Percentiles rank a stretch among this genome's conserved stretches.
These are phyloP conservation scores for Nephrocerus scutellatus DNA, from an alignment of 2,888 invertebrate genomes.

Conservation along the genomic window DNA sequence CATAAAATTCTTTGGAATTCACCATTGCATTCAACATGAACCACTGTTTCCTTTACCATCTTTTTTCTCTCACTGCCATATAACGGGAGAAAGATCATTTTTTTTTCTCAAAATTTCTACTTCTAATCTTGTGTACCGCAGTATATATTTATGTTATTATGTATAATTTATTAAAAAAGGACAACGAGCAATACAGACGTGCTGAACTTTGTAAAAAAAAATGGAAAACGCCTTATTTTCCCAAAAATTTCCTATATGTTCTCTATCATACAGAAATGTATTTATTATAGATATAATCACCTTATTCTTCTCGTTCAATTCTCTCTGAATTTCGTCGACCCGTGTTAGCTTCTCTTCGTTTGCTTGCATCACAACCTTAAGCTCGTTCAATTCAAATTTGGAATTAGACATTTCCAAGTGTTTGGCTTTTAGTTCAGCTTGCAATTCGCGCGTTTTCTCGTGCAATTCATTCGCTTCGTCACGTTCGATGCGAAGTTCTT, in stretches of 20 bases:
- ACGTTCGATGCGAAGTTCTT: conserved; percentile 66
- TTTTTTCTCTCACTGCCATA: no score
- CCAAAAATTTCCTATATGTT: conserved; percentile 1
- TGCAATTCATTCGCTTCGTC: conserved; percentile 52
- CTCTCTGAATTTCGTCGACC: conserved; percentile 47
- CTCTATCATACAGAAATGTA: neutral
- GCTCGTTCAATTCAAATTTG: conserved; percentile 28
- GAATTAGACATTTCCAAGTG: conserved; percentile 50
- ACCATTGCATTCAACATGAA: no score
- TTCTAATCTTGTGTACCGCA: no score
- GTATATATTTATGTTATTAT: no score
- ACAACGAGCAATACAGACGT: no score
- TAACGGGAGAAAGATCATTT: no score
- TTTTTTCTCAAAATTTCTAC: no score
- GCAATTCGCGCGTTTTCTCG: conserved; percentile 50
- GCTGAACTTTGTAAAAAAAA: no score
- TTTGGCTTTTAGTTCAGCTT: conserved; percentile 38
- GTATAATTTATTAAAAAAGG: no score
- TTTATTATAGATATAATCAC: conserved; percentile 32
- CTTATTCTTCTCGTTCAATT: conserved; percentile 60
- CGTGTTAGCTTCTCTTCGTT: conserved; percentile 32
- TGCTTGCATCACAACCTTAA: conserved; percentile 28
- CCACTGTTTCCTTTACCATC: no score
- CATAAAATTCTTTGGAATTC: no score
- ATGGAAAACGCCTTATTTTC: neutral